Percentiles rank a stretch among this genome's conserved stretches.
Conservation (phyloP, 2,888 invertebrate species). For the Lymantria monacha region DNA sequence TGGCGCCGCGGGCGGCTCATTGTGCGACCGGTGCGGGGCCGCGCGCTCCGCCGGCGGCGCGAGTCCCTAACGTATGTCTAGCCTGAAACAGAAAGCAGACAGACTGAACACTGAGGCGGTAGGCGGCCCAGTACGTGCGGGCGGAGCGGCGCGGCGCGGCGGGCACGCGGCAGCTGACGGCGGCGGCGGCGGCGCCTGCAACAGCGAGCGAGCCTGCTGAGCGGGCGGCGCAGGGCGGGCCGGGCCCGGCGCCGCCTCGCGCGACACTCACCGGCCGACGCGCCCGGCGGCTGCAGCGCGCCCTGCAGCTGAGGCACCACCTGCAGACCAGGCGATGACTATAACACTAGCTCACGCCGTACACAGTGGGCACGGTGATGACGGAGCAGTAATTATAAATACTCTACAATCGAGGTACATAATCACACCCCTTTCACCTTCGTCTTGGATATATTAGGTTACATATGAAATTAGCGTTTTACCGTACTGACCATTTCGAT, state of each 20-base stretch:
- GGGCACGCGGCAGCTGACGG: constrained; percentile 12
- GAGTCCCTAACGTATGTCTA: constrained; percentile 59
- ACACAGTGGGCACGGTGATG: too few relatives aligned
- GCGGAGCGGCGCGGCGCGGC: constrained; percentile 7
- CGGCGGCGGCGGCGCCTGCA: constrained; percentile 8
- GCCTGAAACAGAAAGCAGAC: constrained; percentile 79
- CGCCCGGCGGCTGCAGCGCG: constrained; percentile 24
- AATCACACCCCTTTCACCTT: too few relatives aligned
- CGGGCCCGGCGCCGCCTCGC: constrained; percentile 17
- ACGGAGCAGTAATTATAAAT: too few relatives aligned
- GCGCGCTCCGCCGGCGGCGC: constrained; percentile 39
- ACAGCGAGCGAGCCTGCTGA: constrained; percentile 16
- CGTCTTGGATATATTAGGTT: too few relatives aligned
- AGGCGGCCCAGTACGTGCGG: constrained; percentile 19
- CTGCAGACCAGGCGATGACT: not conserved
- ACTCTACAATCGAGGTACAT: too few relatives aligned
- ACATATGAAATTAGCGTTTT: too few relatives aligned
- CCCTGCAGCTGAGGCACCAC: constrained; percentile 27
- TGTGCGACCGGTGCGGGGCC: constrained; percentile 47
- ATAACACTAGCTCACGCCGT: too few relatives aligned
- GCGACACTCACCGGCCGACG: constrained; percentile 17
- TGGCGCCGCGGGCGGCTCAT: constrained; percentile 44
- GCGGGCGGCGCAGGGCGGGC: constrained; percentile 1
- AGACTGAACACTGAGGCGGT: constrained; percentile 15
- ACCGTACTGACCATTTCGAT: too few relatives aligned